phyloP scores from a whole-genome alignment of 2,797 vertebrate species.

The Crenichthys baileyi region DNA sequence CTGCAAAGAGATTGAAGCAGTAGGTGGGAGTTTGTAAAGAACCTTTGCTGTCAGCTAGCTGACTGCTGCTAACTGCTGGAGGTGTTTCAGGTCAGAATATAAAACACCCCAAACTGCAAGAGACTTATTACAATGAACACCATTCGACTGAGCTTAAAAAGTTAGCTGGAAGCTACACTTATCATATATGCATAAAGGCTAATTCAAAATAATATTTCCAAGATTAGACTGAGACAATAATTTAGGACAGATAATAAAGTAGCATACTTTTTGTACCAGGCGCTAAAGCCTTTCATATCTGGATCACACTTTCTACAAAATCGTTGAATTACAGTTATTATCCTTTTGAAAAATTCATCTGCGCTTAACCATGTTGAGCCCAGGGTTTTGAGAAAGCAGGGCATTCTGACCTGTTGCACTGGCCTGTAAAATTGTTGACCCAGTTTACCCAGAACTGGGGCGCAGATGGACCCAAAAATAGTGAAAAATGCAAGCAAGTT shows the following conservation, averaged over 20 bases:
- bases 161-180: conserved; percentile 11
- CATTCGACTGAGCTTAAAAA: conserved; percentile 10
- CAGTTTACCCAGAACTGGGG: background rate
- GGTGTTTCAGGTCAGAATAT: conserved; percentile 26
- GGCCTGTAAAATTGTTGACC: background rate
- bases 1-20: background rate
- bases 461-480: conserved; percentile 1
- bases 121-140: conserved; percentile 12
- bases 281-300: background rate
- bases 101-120: conserved; percentile 9
- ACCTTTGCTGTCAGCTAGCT: conserved; percentile 13
- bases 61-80: conserved; percentile 29
- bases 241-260: background rate
- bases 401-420: conserved; percentile 1
- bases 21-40: conserved; percentile 21
- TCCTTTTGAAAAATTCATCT: background rate
- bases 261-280: background rate
- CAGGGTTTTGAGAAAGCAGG: background rate
- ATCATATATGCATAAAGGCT: conserved; percentile 11
- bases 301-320: background rate
- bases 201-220: conserved; percentile 2
- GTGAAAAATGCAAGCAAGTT: background rate
- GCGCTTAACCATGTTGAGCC: background rate
- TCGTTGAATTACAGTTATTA: background rate
- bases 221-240: background rate